phyloP scores from a whole-genome alignment of 2,113 vertebrate species.

The Ibidorhyncha struthersii region DNA sequence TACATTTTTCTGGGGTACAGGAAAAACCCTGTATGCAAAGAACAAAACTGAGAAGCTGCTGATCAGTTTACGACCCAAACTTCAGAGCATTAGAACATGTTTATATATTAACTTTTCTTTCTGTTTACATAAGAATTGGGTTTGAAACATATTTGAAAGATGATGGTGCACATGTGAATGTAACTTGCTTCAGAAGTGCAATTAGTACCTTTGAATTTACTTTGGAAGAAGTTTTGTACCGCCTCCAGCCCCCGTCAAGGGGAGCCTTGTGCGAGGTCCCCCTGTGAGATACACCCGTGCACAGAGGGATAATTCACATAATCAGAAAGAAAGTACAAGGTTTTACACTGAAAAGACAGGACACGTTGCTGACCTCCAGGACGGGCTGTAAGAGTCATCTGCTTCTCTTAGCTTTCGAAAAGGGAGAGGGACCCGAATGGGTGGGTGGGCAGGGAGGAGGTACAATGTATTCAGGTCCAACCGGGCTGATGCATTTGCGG shows the following conservation, averaged over 20 bases:
- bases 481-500: background rate
- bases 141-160: background rate
- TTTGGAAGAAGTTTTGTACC: background rate
- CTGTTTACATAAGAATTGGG: background rate
- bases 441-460: background rate
- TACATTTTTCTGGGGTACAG: background rate
- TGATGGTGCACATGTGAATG: background rate
- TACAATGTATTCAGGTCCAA: background rate
- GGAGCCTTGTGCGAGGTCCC: background rate
- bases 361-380: background rate
- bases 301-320: background rate
- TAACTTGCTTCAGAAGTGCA: background rate
- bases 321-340: background rate
- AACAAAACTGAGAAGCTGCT: background rate
- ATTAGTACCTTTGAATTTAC: background rate
- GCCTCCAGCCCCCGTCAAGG: background rate
- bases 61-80: background rate
- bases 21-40: background rate
- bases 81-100: background rate
- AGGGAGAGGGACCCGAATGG: background rate
- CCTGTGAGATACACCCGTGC: accelerated
- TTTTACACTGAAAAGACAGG: background rate
- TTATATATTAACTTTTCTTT: background rate
- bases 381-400: accelerated
- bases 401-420: background rate